Conservation (phyloP, 92 coral and sea anemone species). For the Epizoanthus ramosus region DNA sequence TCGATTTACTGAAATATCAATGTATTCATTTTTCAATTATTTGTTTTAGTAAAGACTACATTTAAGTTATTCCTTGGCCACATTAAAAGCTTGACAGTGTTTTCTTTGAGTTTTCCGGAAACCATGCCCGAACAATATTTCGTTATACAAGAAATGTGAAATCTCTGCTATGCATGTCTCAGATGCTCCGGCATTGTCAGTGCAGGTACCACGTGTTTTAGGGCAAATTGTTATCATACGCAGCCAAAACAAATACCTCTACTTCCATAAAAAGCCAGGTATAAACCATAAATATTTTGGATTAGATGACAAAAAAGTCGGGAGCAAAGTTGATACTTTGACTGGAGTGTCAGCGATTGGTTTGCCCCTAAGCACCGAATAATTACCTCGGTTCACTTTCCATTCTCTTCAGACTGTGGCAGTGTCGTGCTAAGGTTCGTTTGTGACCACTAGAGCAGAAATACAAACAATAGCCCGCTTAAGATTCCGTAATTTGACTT, state of each 20-base stretch:
- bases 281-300: constrained; percentile 31
- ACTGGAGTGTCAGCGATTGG: constrained; percentile 12
- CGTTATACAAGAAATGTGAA: neutral
- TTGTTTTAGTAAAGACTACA: no score
- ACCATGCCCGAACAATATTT: no score
- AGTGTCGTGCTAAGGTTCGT: neutral
- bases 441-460: constrained; percentile 10
- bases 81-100: no score
- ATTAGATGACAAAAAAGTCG: constrained; percentile 20
- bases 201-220: constrained; percentile 42
- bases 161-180: neutral
- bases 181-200: neutral
- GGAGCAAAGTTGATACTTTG: constrained; percentile 17
- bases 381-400: neutral
- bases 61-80: no score
- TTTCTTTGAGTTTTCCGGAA: no score
- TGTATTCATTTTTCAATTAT: no score
- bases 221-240: constrained; percentile 27
- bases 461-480: constrained; percentile 28
- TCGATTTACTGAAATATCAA: no score
- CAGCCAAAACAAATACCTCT: constrained; percentile 34
- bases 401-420: neutral
- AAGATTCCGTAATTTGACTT: constrained; percentile 16
- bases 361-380: neutral
- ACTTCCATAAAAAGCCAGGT: constrained; percentile 46